These are phyloP conservation scores for cat (Felis catus) DNA, from an alignment of 2,113 vertebrate genomes.

Conservation along the genomic window DNA sequence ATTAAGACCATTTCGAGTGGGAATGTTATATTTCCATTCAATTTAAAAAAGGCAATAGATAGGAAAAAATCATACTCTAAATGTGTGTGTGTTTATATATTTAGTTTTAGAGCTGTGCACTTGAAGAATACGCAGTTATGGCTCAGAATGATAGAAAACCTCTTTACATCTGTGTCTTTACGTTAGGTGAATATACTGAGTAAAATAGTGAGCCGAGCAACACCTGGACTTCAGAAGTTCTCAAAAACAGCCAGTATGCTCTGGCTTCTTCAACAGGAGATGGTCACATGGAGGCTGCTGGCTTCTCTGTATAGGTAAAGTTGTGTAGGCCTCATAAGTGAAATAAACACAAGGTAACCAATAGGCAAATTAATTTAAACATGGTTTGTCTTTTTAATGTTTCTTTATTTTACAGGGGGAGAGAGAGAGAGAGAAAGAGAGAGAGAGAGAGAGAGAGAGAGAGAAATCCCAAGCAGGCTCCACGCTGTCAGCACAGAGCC, in stretches of 20 bases:
- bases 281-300: slow-evolving; percentile 95
- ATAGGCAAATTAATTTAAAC: neutral
- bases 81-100: neutral
- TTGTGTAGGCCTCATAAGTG: neutral
- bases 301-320: slow-evolving; percentile 94
- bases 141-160: neutral
- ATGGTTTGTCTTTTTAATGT: too few species aligned
- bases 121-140: neutral
- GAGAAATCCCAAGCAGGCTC: too few species aligned
- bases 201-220: slow-evolving; percentile 93
- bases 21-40: neutral
- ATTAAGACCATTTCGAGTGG: neutral
- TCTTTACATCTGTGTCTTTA: slow-evolving; percentile 35
- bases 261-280: slow-evolving; percentile 98
- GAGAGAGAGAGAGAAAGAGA: too few species aligned
- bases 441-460: too few species aligned
- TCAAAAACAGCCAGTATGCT: slow-evolving; percentile 95
- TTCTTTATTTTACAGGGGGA: too few species aligned
- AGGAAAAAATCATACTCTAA: neutral
- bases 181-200: slow-evolving; percentile 91
- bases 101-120: neutral
- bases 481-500: too few species aligned
- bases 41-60: neutral
- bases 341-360: neutral
- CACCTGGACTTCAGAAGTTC: slow-evolving; percentile 93